These are phyloP conservation scores for Listrodromus nycthemerus DNA, from an alignment of 2,888 invertebrate genomes.

Conservation along the genomic window DNA sequence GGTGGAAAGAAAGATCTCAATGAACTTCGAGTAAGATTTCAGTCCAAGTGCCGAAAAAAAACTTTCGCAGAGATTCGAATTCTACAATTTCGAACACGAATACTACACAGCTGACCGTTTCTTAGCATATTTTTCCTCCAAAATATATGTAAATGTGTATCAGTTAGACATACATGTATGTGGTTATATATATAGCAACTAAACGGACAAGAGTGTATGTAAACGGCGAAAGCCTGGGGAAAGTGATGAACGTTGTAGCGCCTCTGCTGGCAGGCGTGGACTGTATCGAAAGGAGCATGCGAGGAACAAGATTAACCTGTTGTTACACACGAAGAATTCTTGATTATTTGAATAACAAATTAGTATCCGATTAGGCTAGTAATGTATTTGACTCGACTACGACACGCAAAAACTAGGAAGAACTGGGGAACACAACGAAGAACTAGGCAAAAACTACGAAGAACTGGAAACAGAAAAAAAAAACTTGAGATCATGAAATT, in stretches of 20 bases:
- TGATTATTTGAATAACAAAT: slow-evolving; percentile 39
- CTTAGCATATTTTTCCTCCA: not conserved
- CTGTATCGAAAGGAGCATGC: not conserved
- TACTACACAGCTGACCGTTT: slow-evolving; percentile 16
- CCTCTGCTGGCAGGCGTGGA: slow-evolving; percentile 24
- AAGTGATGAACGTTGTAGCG: slow-evolving; percentile 55
- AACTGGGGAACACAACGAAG: not conserved
- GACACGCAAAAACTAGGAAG: not conserved
- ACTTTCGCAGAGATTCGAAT: not conserved
- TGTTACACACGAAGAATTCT: not conserved
- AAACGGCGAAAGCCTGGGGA: slow-evolving; percentile 60
- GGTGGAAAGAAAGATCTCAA: not conserved
- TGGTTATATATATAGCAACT: not conserved
- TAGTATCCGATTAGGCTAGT: not conserved
- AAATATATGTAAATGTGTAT: not conserved
- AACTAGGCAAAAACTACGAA: not conserved
- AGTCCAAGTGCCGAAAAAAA: not conserved
- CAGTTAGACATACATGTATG: not conserved
- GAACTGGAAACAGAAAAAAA: not conserved
- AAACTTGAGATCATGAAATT: slow-evolving; percentile 1
- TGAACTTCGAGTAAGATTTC: not conserved
- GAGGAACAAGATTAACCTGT: slow-evolving; percentile 23
- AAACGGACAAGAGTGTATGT: not conserved
- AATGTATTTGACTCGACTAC: slow-evolving; percentile 4
- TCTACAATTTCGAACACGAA: not conserved